Evolutionary conservation across 2,113 vertebrate species (phyloP), one percentile per base, ranked within the genome.

Genomic region (Callipepla californica): DNA sequence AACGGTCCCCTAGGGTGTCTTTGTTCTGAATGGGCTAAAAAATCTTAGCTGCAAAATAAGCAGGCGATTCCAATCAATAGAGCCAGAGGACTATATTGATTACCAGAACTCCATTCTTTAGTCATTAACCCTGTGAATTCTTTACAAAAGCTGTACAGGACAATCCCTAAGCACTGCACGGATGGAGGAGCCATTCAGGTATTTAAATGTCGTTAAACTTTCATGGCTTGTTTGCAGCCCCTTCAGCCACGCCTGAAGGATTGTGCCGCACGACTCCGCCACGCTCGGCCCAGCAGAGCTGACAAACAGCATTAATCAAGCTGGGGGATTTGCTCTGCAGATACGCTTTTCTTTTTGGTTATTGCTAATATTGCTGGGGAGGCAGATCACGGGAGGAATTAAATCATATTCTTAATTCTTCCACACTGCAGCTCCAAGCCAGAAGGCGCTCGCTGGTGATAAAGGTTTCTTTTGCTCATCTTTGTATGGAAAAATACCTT

Each of bases 1-100:
- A 98, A 98, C 98, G 96, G 97, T 97, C 97, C 98, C 97, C 98
- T 96, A 98, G 98, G 97, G 98, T 98, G 97, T 97, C 98, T 98
- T 98, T 98, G 98, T 98, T 98, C 98, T 98, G 98, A 98, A 98
- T 97, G 97, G 97, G 97, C 97, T 97, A 97, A 98, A 98, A 98
- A 98, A 97, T 96, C 97, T 97, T 97, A 97, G 97, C 97, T 96
- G 97, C 97, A 97, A 98, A 98, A 98, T 98, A 98, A 98, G 98
- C 97, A 98, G 97, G 97, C 97, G 45, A 98, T 98, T 98, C 97
- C 97, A 98, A 98, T 98, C 98, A 98, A 98, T 98, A 98, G 97
- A 98, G 97, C 98, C 97, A 98, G 98, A 98, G 98, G 98, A 98
- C 98, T 97, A 96, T 98, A 98, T 98, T 98, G 98, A 98, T 98